These are phyloP conservation scores for Atrichornis clamosus DNA, from an alignment of 2,113 vertebrate genomes.

Conservation along the genomic window DNA sequence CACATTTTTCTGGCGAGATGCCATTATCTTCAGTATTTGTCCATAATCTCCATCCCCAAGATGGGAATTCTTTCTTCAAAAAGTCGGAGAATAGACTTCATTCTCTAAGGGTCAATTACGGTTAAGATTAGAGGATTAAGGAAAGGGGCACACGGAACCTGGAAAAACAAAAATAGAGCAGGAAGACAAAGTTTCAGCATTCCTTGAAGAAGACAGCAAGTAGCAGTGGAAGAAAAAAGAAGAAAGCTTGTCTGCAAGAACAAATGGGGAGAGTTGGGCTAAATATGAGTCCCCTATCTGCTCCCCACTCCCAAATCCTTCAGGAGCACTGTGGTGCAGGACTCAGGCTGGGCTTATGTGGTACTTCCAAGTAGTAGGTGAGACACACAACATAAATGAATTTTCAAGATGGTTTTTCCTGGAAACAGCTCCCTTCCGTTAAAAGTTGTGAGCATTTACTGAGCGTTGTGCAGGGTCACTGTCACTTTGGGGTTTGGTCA, in stretches of 20 bases:
- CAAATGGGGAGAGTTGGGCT: not conserved
- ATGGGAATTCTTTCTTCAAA: not conserved
- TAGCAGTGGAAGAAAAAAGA: not conserved
- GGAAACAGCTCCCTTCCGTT: not conserved
- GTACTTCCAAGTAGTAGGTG: not conserved
- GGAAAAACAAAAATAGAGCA: not conserved
- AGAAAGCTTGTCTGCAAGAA: not conserved
- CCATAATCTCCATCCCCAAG: not conserved
- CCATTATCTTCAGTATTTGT: not conserved
- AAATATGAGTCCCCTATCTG: not conserved
- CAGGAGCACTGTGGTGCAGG: not conserved
- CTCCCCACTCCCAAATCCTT: not conserved
- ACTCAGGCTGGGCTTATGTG: rapidly evolving
- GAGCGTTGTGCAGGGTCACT: rapidly evolving
- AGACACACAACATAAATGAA: not conserved
- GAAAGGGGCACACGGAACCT: not conserved
- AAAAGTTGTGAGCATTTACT: rapidly evolving
- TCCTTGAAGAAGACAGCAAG: not conserved
- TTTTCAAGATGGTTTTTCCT: not conserved
- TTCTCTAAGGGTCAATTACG: not conserved
- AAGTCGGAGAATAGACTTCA: not conserved
- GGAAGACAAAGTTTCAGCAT: not conserved
- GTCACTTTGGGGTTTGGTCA: not conserved
- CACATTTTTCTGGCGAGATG: not conserved
- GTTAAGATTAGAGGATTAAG: not conserved